A percentile compares a stretch with the other conserved stretches of the same genome.
These are phyloP conservation scores for Gyrodactylus bullatarudis DNA, from an alignment of 1,140 invertebrate genomes.

Conservation along the genomic window DNA sequence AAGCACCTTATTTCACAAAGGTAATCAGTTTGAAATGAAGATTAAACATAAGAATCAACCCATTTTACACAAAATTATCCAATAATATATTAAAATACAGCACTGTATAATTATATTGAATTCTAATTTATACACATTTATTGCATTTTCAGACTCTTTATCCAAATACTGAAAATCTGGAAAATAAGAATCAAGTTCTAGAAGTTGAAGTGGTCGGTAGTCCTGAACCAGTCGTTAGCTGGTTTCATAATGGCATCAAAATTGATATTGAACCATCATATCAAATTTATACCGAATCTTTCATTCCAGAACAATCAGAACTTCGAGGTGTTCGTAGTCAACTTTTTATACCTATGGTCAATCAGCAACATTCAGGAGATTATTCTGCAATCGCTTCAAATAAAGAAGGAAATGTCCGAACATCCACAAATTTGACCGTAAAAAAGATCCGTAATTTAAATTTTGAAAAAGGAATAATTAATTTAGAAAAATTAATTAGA, in stretches of 20 bases:
- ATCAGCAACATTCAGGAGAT: not conserved
- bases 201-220: slow-evolving; percentile 11
- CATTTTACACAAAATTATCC: too few relatives aligned
- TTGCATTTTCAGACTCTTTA: not conserved
- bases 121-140: too few relatives aligned
- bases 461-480: not conserved
- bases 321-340: not conserved
- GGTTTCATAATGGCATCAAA: slow-evolving; percentile 14
- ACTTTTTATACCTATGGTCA: not conserved
- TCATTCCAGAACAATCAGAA: not conserved
- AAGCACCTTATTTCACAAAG: not conserved
- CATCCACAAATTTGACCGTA: not conserved
- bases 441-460: not conserved
- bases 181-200: not conserved
- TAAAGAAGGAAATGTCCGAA: not conserved
- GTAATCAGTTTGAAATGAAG: not conserved
- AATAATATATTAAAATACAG: too few relatives aligned
- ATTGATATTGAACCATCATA: not conserved
- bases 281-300: not conserved
- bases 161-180: not conserved
- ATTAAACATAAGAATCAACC: too few relatives aligned
- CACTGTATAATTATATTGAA: not conserved
- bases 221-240: slow-evolving; percentile 15
- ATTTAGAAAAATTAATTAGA: not conserved
- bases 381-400: not conserved